Conservation (phyloP, 2,113 vertebrate genomes). For the Grammomys surdaster region DNA sequence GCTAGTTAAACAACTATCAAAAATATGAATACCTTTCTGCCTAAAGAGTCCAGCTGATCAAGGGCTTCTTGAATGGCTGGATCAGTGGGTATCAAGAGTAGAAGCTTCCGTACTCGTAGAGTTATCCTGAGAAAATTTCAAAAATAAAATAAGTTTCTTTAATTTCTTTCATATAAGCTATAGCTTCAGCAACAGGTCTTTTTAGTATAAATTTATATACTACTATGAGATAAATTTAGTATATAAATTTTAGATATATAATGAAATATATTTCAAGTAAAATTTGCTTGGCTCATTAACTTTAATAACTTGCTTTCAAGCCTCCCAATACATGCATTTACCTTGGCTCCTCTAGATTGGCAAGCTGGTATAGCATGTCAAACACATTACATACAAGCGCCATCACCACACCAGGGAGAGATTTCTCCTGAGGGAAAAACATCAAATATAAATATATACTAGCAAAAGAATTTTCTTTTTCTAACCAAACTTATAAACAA, state of each 20-base stretch:
- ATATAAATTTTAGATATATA: neutral
- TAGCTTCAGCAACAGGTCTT: neutral
- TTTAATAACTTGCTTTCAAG: neutral
- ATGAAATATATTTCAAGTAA: neutral
- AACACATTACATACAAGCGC: slow-evolving; percentile 98
- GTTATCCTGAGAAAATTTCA: slow-evolving; percentile 92
- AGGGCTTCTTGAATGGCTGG: slow-evolving; percentile 99
- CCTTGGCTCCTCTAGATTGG: slow-evolving; percentile 98
- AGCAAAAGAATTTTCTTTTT: slow-evolving; percentile 9
- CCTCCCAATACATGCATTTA: slow-evolving; percentile 76
- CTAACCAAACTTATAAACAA: neutral
- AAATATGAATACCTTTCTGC: slow-evolving; percentile 88
- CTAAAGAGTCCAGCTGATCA: slow-evolving; percentile 92
- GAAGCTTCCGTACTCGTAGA: slow-evolving; percentile 95
- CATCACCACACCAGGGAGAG: slow-evolving; percentile 98
- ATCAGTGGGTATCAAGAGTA: slow-evolving; percentile 98
- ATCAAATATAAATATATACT: slow-evolving; percentile 64
- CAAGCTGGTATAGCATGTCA: slow-evolving; percentile 99
- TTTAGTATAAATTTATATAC: neutral
- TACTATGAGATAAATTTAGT: neutral
- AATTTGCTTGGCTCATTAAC: neutral
- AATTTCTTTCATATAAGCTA: slow-evolving; percentile 18
- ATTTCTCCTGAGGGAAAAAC: slow-evolving; percentile 93
- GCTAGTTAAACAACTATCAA: neutral
- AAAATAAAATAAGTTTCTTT: slow-evolving; percentile 15